Evolutionary conservation across 2,113 vertebrate genomes (phyloP).

Genomic region (Triplophysa rosa): DNA sequence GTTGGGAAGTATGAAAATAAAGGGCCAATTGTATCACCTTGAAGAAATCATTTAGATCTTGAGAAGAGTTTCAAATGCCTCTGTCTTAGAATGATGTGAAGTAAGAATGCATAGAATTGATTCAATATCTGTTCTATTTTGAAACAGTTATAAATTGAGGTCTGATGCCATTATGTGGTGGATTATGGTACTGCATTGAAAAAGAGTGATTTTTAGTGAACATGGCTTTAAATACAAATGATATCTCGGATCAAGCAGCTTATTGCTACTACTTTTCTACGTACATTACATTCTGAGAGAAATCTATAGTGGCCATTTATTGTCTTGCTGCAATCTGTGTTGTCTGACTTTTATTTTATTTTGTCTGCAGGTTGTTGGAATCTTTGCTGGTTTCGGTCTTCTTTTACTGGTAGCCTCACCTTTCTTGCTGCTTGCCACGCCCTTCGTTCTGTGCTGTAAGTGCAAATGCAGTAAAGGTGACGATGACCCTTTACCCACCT

Average conservation of each 20-base stretch:
- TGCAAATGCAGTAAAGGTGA: constrained; percentile 98
- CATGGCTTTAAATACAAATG: too few relatives aligned
- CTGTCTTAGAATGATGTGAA: neutral
- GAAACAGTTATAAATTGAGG: neutral
- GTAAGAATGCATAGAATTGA: neutral
- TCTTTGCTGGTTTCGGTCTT: constrained; percentile 96
- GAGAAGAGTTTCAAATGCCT: neutral
- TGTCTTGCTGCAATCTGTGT: neutral
- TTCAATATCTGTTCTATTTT: constrained; percentile 12
- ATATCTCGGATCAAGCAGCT: too few relatives aligned
- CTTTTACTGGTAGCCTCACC: constrained; percentile 94
- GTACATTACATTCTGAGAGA: too few relatives aligned
- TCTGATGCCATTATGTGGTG: constrained; percentile 64
- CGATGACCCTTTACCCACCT: constrained; percentile 93
- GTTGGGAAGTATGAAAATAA: neutral
- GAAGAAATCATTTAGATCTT: neutral
- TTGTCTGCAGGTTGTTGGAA: constrained; percentile 87
- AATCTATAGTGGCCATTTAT: too few relatives aligned
- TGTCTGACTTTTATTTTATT: neutral
- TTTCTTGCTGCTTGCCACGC: constrained; percentile 93
- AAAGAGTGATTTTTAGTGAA: too few relatives aligned
- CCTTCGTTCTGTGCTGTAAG: constrained; percentile 97
- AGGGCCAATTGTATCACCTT: neutral
- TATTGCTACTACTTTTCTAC: too few relatives aligned
- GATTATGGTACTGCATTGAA: neutral